Evolutionary conservation across 2,888 invertebrate genomes (phyloP), one percentile per base, ranked within the genome.

Genomic region (Pollenia angustigena): DNA sequence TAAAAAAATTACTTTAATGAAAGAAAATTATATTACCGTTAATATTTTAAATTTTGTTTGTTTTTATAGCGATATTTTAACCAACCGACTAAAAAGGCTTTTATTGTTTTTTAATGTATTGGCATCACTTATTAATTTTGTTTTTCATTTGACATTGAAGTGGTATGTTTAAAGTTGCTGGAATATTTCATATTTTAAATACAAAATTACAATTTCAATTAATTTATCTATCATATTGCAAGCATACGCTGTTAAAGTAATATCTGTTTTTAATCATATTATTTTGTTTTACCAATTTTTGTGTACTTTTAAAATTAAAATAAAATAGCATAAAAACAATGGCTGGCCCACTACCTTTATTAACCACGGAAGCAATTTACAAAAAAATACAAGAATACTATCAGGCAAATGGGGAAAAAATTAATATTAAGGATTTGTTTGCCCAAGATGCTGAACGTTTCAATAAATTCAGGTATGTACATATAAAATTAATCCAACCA

Each of bases 351-450:
- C 94, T 94, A 91, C 93, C 93, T 82, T 93, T 94, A 88, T 92
- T 97, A 88, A 94, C 94, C 58, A 94, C 95, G 46, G 97, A 97
- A 90, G 94, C 96, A 18, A 95, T 95, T 14, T 99, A 95, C 94
- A 95, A 95, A 90, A 96, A 97, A 93, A 94, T 99, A 60, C 95
- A 97, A 91, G 95, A 96, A 83, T 96, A 96, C 93, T 98, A 95
- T 92, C 94, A 96, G 89, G 93, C 94, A 10, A 95, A 96, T 91
- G 97, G 96, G 14, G 94, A 95, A 42, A 96, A 96, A 90, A 94
- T 99, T 60, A 96, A 97, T 90, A 97, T 99, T 90, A 95, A 95
- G 88, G 95, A 97, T 88, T 94, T 99, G 90, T 99, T 99, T 92
- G 94, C 95, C 88, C 94, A 96, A 89, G 97, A 99, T 93, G 94